A percentile compares a stretch with the other conserved stretches of the same genome.
Conservation (phyloP, 2,888 invertebrate species). For the Cactoblastis cactorum region DNA sequence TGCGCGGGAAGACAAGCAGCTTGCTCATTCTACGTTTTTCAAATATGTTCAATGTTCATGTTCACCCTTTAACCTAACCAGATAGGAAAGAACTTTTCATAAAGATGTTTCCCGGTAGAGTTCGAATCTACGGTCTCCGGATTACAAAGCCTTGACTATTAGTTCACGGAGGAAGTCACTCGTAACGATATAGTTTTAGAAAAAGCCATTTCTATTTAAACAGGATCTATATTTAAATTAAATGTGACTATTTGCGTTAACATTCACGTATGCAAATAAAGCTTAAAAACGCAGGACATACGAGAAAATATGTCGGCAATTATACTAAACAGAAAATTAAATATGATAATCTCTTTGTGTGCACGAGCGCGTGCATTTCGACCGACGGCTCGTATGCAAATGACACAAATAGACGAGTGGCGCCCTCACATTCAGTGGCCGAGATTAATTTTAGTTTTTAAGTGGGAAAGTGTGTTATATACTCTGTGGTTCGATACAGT, state of each 20-base stretch:
- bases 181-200: background rate
- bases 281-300: constrained; percentile 34
- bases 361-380: constrained; percentile 27
- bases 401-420: constrained; percentile 53
- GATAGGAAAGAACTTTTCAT: too few species aligned
- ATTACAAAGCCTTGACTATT: background rate
- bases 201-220: constrained; percentile 1
- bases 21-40: too few species aligned
- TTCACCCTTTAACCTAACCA: too few species aligned
- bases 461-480: constrained; percentile 25
- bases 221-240: constrained; percentile 17
- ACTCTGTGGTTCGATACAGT: too few species aligned
- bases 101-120: too few species aligned
- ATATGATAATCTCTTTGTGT: constrained; percentile 67
- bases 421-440: constrained; percentile 28
- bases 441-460: constrained; percentile 30
- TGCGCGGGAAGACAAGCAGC: too few species aligned
- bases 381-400: constrained; percentile 56
- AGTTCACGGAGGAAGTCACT: too few species aligned
- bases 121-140: too few species aligned
- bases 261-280: constrained; percentile 48
- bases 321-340: constrained; percentile 68
- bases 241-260: constrained; percentile 16
- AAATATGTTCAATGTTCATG: too few species aligned
- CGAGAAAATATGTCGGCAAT: constrained; percentile 57